Base-by-base conservation (phyloP, 2,888 invertebrate species). In the Meganola albula region DNA sequence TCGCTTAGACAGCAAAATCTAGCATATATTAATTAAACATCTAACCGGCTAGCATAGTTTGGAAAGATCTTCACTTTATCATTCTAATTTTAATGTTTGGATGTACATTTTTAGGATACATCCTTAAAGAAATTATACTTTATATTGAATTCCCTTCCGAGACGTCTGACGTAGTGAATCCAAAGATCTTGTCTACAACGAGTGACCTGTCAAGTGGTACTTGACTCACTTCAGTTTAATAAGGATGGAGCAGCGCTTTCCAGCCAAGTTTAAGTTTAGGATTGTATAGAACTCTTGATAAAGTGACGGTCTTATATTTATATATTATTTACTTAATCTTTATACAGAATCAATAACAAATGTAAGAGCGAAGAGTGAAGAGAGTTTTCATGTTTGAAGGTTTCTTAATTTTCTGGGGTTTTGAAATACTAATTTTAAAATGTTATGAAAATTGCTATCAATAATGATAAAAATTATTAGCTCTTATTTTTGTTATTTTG, bases 221-320 rank as follows among this genome's bases (percentile, higher is more conserved):
- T 82, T 76, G 78, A 76, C 73, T 71, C 70, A 53, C 77, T 79
- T 48, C 60, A 73, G 62, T 57, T 74, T 78, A 79, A 79, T 76
- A 82, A 82, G 75, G 57, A 62, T 63, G 42, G 60, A 65, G 67
- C 63, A 65, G 64, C 67, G 66, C 72, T 75, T 73, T 50, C 49
- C 63, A 59, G 63, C 55, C 64, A 54, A 51, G 47, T 44, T 32
- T 41, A 35, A 40, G 50, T 39, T 35, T 27, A 22, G 7, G 6
- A 26, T 33, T 35, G 21, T 32, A 20, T 13, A 37, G 30, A 33
- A 27, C 14, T 38, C 25, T 28, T 11, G 24, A 22, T 52, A 58
- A 70, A 65, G 58, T 64, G 67, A 68, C 60, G 61, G 59, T 58
- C 65, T 65, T 69, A 31, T 16, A 37, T 48, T 34, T 25, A 25